Base-by-base conservation (phyloP, 2,888 invertebrate species). In the Mellilla xanthometata region DNA sequence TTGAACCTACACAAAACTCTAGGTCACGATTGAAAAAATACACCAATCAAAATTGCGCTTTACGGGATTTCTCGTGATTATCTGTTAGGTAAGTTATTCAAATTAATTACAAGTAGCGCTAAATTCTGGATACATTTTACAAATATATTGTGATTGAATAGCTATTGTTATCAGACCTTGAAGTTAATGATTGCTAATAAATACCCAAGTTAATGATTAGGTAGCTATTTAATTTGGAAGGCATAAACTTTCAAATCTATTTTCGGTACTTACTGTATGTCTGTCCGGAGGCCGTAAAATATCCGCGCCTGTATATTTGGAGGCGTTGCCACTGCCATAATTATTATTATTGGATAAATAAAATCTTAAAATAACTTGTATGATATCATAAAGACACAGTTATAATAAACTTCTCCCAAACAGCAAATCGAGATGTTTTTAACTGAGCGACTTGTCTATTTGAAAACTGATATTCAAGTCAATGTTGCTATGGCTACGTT, bases 201-300 rank as follows among this genome's bases (percentile, higher is more conserved):
- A 11, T 34, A 32, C 33, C 6, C 32, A 35, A 22, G 28, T 38
- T 26, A 23, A 27, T 24, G 8, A 5, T 24, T 31, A 43, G 36
- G 31, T 29, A 36, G 23, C 35, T 30, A 31, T 22, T 38, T 12
- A 34, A 31, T 43, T 24, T 8, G 6, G 19, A 36, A 41, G 10
- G 28, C n/a, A 23, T 30, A 28, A 9, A 41, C 35, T 42, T 30
- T 13, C 13, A 19, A 22, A 24, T 15, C 32, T 36, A 41, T 36
- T 47, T 38, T 33, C 35, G 12, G 19, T 52, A 79, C 87, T 87
- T 68, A 90, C 90, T 83, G 74, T 58, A 90, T 90, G 52, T 92
- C 90, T 9, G 93, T 93, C 40, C 91, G 90, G 12, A 95, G 76
- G 2, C 94, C 94, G 57, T 92, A 92, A 62, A 93, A 90, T 57